Evolutionary conservation across 1,140 invertebrate species (phyloP).

Genomic region (Wiebesia pumilae): DNA sequence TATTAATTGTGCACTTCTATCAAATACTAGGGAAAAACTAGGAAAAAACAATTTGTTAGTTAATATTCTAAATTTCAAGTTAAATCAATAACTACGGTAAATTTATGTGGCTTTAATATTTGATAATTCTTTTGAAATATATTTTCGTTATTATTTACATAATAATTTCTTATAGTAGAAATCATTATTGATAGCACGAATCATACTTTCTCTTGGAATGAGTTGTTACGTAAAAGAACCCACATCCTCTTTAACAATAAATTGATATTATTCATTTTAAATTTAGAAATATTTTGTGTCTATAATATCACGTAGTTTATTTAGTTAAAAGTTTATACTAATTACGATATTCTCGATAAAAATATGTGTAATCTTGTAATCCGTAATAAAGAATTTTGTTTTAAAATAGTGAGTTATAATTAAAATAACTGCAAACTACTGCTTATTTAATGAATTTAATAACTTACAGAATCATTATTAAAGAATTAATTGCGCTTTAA

Average conservation of each 20-base stretch:
- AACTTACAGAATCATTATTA: not conserved
- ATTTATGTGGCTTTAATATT: not conserved
- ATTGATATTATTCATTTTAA: not conserved
- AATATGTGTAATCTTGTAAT: too few species aligned
- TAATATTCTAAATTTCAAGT: too few species aligned
- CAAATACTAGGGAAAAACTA: too few species aligned
- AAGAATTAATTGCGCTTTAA: not conserved
- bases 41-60: too few species aligned
- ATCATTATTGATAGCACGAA: not conserved
- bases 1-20: too few species aligned
- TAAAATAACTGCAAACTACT: too few species aligned
- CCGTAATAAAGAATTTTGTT: too few species aligned
- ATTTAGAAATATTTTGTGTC: not conserved
- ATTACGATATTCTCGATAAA: too few species aligned
- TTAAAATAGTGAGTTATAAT: too few species aligned
- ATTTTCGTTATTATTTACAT: slow-evolving; percentile 7
- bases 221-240: slow-evolving; percentile 4
- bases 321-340: too few species aligned
- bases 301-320: too few species aligned
- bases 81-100: too few species aligned
- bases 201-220: not conserved
- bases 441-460: not conserved
- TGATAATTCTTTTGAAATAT: not conserved
- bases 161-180: not conserved
- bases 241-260: not conserved